Conservation (phyloP, 2,113 vertebrate species). For the Trogon melanurus region DNA sequence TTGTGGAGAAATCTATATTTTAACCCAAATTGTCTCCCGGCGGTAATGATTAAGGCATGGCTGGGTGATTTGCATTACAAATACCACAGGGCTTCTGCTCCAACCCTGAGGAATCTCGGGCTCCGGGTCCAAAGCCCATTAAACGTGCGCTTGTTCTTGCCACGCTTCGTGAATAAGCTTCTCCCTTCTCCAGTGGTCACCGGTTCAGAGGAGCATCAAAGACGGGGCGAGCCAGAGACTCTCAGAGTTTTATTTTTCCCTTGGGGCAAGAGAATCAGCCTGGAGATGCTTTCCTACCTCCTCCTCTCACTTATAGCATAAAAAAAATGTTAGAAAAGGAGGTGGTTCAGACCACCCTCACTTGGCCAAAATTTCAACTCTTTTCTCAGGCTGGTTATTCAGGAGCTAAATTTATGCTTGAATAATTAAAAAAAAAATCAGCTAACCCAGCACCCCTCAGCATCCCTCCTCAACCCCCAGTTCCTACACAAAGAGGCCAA, state of each 20-base stretch:
- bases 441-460: not conserved
- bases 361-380: accelerated
- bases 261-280: not conserved
- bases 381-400: not conserved
- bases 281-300: not conserved
- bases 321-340: not conserved
- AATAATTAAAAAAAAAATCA: not conserved
- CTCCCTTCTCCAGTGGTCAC: not conserved
- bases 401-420: not conserved
- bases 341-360: not conserved
- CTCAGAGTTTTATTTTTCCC: not conserved
- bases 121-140: conserved; percentile 27
- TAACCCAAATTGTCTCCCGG: conserved; percentile 80
- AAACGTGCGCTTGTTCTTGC: not conserved
- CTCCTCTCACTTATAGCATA: not conserved
- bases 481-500: not conserved
- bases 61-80: conserved; percentile 75
- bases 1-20: conserved; percentile 74
- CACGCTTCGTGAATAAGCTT: not conserved
- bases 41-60: conserved; percentile 74
- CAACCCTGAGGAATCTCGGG: conserved; percentile 24
- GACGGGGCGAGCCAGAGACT: not conserved
- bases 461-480: not conserved
- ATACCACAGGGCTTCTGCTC: conserved; percentile 42
- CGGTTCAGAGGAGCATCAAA: not conserved